A percentile compares a stretch with the other conserved stretches of the same genome.
phyloP scores from a whole-genome alignment of 2,113 vertebrate species.

The Anolis sagrei region DNA sequence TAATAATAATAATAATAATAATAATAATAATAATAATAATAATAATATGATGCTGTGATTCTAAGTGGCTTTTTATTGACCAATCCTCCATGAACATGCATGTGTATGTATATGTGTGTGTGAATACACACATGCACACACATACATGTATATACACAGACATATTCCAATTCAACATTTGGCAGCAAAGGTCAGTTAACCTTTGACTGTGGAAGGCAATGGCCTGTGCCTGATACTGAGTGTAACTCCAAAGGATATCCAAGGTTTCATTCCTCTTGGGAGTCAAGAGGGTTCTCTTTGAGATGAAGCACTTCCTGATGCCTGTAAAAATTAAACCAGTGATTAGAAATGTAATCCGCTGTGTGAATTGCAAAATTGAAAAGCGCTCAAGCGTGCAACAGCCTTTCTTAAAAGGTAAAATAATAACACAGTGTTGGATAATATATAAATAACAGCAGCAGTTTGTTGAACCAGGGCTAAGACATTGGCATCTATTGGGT shows the following conservation, averaged over 20 bases:
- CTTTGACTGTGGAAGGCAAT: slow-evolving; percentile 28
- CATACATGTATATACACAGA: too few relatives aligned
- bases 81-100: too few relatives aligned
- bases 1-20: too few relatives aligned
- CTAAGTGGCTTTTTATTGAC: too few relatives aligned
- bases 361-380: slow-evolving; percentile 66
- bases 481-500: slow-evolving; percentile 28
- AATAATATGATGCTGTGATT: too few relatives aligned
- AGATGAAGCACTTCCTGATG: slow-evolving; percentile 42
- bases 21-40: too few relatives aligned
- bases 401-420: slow-evolving; percentile 61
- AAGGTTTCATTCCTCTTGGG: slow-evolving; percentile 21
- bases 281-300: slow-evolving; percentile 25
- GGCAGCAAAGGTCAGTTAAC: slow-evolving; percentile 42
- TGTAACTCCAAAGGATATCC: slow-evolving; percentile 38
- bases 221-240: slow-evolving; percentile 50
- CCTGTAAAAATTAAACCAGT: slow-evolving; percentile 61
- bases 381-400: slow-evolving; percentile 64
- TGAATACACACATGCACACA: too few relatives aligned
- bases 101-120: too few relatives aligned
- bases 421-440: slow-evolving; percentile 54
- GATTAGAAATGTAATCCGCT: slow-evolving; percentile 59
- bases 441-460: slow-evolving; percentile 50
- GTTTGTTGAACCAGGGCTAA: slow-evolving; percentile 3
- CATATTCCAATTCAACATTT: too few relatives aligned